phyloP scores from a whole-genome alignment of 2,797 vertebrate species.

The Microcaecilia unicolor region DNA sequence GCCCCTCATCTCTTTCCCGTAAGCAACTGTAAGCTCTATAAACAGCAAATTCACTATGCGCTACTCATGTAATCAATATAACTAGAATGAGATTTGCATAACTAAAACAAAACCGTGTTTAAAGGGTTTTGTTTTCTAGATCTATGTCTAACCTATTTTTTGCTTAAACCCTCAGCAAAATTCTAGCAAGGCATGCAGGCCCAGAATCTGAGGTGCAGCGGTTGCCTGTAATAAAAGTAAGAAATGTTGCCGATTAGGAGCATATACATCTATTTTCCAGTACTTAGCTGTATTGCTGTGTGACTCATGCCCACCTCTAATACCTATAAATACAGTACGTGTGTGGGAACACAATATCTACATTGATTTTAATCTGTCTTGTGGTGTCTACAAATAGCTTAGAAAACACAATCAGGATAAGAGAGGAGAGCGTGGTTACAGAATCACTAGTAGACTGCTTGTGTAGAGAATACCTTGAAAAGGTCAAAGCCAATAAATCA shows the following conservation, averaged over 20 bases:
- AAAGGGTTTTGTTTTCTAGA: no score
- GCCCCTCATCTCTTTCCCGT: no score
- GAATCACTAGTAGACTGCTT: constrained; percentile 7
- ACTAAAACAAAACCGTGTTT: no score
- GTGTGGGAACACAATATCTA: constrained; percentile 18
- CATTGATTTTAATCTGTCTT: constrained; percentile 36
- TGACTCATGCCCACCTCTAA: constrained; percentile 28
- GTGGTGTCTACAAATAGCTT: constrained; percentile 24
- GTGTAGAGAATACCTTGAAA: neutral
- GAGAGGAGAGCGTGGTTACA: constrained; percentile 19
- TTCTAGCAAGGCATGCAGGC: no score
- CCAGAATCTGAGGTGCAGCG: no score
- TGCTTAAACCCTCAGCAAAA: no score
- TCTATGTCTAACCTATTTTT: no score
- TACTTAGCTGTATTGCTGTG: constrained; percentile 21
- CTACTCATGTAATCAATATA: no score
- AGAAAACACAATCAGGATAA: constrained; percentile 26
- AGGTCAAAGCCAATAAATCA: constrained; percentile 2
- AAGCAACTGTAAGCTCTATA: no score
- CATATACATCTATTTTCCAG: constrained; percentile 30
- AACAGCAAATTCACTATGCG: no score
- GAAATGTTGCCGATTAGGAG: constrained; percentile 25
- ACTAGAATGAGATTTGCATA: no score
- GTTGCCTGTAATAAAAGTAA: constrained; percentile 8
- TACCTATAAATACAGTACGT: constrained; percentile 27